A percentile compares a stretch with the other conserved stretches of the same genome.
These are phyloP conservation scores for Ceyx melanurus DNA, from an alignment of 2,113 vertebrate genomes.

Conservation along the genomic window DNA sequence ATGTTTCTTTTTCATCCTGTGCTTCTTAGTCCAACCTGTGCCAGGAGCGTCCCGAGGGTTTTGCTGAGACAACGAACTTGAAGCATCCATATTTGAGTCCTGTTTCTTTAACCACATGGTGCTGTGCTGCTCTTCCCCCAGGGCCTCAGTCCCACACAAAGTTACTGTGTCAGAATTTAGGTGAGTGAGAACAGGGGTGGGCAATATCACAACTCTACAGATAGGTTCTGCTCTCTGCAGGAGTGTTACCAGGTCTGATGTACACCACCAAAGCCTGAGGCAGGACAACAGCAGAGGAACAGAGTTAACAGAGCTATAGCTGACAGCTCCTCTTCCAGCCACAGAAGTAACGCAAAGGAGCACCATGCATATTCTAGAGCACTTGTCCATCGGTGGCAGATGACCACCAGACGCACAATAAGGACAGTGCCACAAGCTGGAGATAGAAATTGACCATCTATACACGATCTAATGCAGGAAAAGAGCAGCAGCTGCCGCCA, in stretches of 20 bases:
- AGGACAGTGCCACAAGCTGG: background rate
- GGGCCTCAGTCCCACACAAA: background rate
- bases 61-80: background rate
- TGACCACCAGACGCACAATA: background rate
- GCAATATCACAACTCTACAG: background rate
- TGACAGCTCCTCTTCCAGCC: background rate
- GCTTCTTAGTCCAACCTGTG: background rate
- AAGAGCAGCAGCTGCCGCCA: background rate
- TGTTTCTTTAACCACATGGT: rapidly evolving
- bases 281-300: background rate
- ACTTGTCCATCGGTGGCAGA: background rate
- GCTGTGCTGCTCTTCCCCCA: background rate
- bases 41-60: background rate
- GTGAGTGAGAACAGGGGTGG: background rate
- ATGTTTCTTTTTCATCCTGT: too few relatives aligned
- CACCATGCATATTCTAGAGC: background rate
- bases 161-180: background rate
- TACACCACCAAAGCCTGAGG: background rate
- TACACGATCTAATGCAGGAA: too few relatives aligned
- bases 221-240: background rate
- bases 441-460: too few relatives aligned
- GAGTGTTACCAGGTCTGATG: background rate
- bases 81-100: background rate
- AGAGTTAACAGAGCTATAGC: background rate
- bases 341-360: too few relatives aligned